Conservation (phyloP, 2,888 invertebrate genomes). For the Willowsia nigromaculata region DNA sequence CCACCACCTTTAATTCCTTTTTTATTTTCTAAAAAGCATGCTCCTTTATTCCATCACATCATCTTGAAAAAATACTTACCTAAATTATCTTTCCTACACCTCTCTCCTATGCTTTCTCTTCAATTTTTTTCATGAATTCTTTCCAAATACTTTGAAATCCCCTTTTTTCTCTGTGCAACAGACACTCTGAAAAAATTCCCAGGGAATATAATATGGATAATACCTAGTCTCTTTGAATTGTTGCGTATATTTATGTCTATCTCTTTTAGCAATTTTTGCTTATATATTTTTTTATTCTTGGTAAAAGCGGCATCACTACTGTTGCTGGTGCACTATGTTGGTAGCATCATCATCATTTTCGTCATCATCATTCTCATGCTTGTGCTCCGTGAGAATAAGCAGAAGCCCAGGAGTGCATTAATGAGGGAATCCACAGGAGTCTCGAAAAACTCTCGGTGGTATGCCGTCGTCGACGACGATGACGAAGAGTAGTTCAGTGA, state of each 20-base stretch:
- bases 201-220: not conserved
- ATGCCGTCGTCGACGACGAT: slow-evolving; percentile 67
- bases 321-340: not conserved
- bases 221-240: not conserved
- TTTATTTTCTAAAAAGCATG: slow-evolving; percentile 15
- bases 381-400: slow-evolving; percentile 65
- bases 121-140: not conserved
- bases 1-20: slow-evolving; percentile 3
- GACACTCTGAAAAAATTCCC: slow-evolving; percentile 10
- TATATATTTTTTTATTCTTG: not conserved
- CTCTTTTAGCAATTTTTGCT: not conserved
- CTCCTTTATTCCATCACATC: not conserved
- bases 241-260: not conserved
- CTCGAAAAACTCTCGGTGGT: slow-evolving; percentile 69
- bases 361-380: slow-evolving; percentile 20
- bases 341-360: slow-evolving; percentile 6
- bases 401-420: slow-evolving; percentile 79
- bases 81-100: slow-evolving; percentile 11
- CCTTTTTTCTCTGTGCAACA: not conserved
- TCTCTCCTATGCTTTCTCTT: slow-evolving; percentile 19
- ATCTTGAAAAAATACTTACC: not conserved
- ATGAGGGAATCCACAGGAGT: slow-evolving; percentile 79
- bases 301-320: not conserved
- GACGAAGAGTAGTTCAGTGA: slow-evolving; percentile 33
- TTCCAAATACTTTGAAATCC: not conserved